Evolutionary conservation across 2,113 vertebrate species (phyloP).

Genomic region (Thryonomys swinderianus): DNA sequence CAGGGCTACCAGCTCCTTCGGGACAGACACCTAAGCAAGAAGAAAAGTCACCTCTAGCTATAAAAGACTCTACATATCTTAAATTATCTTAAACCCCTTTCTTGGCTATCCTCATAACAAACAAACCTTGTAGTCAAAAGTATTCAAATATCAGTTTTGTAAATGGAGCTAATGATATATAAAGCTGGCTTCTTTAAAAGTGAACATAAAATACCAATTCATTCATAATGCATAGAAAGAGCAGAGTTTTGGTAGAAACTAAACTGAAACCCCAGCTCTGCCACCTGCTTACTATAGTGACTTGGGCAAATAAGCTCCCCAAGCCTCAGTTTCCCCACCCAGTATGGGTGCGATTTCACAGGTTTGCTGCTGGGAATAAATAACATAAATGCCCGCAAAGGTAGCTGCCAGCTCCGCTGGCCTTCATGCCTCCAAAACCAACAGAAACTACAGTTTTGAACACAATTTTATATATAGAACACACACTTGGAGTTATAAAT

Average conservation of each 20-base stretch:
- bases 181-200: slow-evolving; percentile 39
- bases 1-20: slow-evolving; percentile 94
- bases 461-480: not conserved
- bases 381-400: not conserved
- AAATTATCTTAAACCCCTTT: not conserved
- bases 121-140: not conserved
- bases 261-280: slow-evolving; percentile 17
- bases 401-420: not conserved
- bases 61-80: not conserved
- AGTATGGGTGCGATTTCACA: not conserved
- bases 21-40: slow-evolving; percentile 91
- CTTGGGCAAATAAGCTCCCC: not conserved
- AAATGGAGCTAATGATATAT: not conserved
- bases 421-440: not conserved
- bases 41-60: slow-evolving; percentile 44
- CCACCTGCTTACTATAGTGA: not conserved
- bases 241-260: not conserved
- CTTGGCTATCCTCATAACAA: not conserved
- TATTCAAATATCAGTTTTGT: not conserved
- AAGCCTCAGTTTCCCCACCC: not conserved
- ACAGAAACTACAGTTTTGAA: not conserved
- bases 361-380: not conserved
- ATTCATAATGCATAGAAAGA: not conserved
- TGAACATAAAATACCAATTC: not conserved
- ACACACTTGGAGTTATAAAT: not conserved